Evolutionary conservation across 37 sponge, comb jelly and placozoan species (phyloP).

Genomic region (Chondrilla cf. caribensis): DNA sequence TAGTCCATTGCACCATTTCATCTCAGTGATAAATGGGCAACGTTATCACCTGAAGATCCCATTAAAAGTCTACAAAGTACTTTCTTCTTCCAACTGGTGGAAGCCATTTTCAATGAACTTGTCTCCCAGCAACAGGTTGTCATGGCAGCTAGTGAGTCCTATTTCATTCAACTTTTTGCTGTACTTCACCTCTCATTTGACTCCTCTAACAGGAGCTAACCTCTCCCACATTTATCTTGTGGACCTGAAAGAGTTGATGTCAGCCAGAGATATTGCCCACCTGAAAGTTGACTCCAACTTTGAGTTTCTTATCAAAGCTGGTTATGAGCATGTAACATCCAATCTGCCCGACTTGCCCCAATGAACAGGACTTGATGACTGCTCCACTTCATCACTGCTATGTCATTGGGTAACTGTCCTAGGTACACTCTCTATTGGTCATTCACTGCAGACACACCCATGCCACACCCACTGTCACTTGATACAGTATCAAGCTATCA

Average conservation of each 20-base stretch:
- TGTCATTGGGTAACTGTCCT: no score
- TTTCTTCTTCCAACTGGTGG: slow-evolving; percentile 63
- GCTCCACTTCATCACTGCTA: no score
- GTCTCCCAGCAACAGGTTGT: neutral
- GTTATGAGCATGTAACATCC: slow-evolving; percentile 64
- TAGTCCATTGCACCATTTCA: no score
- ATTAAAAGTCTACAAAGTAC: slow-evolving; percentile 50
- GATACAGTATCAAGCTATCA: no score
- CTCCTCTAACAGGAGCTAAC: neutral
- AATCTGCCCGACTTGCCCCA: no score
- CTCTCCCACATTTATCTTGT: neutral
- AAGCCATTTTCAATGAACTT: neutral
- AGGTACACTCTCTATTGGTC: no score
- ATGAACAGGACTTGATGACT: no score
- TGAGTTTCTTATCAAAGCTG: slow-evolving; percentile 46
- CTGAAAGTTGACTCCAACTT: slow-evolving; percentile 29
- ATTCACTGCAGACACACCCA: no score
- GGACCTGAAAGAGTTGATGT: neutral
- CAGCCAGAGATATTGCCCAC: neutral
- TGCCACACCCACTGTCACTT: no score
- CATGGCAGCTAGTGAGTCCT: no score
- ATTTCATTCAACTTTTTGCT: no score
- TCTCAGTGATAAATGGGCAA: slow-evolving; percentile 47
- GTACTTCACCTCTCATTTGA: no score
- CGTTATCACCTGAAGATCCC: slow-evolving; percentile 58